Percentiles rank a stretch among this genome's conserved stretches.
phyloP scores from a whole-genome alignment of 2,888 invertebrate species.

The Stenolophus ochropezus region DNA sequence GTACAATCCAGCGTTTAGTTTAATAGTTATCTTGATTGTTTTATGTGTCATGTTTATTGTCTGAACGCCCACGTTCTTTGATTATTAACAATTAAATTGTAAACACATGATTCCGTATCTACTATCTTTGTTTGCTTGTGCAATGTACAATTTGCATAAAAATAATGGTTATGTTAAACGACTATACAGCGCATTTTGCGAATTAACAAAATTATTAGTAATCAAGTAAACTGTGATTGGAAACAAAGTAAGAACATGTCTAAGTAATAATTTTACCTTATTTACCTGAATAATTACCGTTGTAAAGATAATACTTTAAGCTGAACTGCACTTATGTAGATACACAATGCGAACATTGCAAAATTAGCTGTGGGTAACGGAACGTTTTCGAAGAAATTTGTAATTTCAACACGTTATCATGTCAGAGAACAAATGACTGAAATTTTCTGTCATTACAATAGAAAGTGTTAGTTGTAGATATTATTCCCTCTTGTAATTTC shows the following conservation, averaged over 20 bases:
- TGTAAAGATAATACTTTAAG: constrained; percentile 11
- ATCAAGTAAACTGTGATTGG: constrained; percentile 30
- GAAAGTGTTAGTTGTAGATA: background rate
- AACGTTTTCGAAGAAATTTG: constrained; percentile 12
- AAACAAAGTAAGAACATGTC: constrained; percentile 33
- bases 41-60: constrained; percentile 26
- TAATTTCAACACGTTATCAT: constrained; percentile 16
- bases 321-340: background rate
- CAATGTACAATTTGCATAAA: constrained; percentile 35
- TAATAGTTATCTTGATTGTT: constrained; percentile 23
- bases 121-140: constrained; percentile 23
- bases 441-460: background rate
- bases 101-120: constrained; percentile 13
- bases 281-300: constrained; percentile 22
- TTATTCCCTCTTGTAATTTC: background rate
- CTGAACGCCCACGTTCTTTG: constrained; percentile 27
- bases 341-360: constrained; percentile 26
- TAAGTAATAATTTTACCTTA: constrained; percentile 29
- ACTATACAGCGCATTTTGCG: background rate
- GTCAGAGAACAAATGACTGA: background rate
- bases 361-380: constrained; percentile 19
- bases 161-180: constrained; percentile 31
- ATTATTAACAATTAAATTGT: constrained; percentile 28
- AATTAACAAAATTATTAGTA: constrained; percentile 37
- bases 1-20: constrained; percentile 11